These are phyloP conservation scores for Galbula dea DNA, from an alignment of 2,113 vertebrate species.

Conservation along the genomic window DNA sequence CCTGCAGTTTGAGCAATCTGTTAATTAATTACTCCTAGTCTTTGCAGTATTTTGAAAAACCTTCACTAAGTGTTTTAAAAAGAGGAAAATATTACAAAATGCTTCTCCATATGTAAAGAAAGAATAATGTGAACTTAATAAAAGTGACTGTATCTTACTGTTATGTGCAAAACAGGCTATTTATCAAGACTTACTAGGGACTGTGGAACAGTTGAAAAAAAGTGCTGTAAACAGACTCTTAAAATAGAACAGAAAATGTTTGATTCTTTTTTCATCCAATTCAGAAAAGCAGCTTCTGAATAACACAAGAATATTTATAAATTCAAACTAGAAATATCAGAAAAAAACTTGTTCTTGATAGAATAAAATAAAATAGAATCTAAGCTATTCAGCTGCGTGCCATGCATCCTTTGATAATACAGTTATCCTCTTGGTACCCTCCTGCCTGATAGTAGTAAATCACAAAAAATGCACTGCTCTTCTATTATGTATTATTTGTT, in stretches of 20 bases:
- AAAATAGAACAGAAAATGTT: background rate
- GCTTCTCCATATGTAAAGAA: background rate
- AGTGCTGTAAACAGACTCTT: background rate
- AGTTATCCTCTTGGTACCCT: background rate
- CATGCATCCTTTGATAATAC: background rate
- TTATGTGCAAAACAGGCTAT: background rate
- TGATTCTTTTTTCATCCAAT: background rate
- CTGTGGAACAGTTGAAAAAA: background rate
- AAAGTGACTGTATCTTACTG: background rate
- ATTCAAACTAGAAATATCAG: background rate
- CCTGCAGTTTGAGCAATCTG: conserved; percentile 50
- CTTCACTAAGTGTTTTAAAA: background rate
- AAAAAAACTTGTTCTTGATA: background rate
- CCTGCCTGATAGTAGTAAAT: background rate
- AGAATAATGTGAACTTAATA: background rate
- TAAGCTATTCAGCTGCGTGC: background rate
- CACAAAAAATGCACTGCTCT: background rate
- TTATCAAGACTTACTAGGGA: background rate
- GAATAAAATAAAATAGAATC: background rate
- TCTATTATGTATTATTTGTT: background rate
- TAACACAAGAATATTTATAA: background rate
- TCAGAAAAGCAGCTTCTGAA: background rate
- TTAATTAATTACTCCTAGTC: conserved; percentile 28
- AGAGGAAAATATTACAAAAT: background rate
- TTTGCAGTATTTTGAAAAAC: conserved; percentile 15